Conservation (phyloP, 2,888 invertebrate genomes). For the Rapana venosa region DNA sequence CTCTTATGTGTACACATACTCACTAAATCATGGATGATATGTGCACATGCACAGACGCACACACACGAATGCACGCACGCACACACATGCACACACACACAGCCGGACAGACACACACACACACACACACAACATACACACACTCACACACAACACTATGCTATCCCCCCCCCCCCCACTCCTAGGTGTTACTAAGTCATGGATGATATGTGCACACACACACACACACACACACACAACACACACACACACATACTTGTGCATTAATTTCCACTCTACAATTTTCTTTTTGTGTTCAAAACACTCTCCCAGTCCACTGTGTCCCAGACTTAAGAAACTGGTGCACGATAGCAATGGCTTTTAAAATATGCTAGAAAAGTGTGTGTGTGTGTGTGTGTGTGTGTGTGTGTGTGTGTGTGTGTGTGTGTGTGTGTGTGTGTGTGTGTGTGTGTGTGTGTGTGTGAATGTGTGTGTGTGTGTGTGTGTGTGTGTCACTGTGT, state of each 20-base stretch:
- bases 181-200: too few species aligned
- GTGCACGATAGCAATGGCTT: too few species aligned
- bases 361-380: too few species aligned
- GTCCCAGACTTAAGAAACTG: too few species aligned
- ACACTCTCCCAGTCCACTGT: too few species aligned
- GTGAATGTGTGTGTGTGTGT: background rate
- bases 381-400: background rate
- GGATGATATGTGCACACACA: background rate
- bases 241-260: background rate
- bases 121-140: background rate
- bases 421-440: conserved; percentile 11
- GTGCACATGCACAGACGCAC: background rate
- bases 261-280: background rate
- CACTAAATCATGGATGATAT: too few species aligned
- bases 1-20: too few species aligned
- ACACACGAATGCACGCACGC: background rate
- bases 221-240: conserved; percentile 1
- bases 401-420: background rate
- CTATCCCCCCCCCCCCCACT: too few species aligned
- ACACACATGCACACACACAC: background rate
- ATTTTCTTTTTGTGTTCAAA: too few species aligned
- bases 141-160: too few species aligned
- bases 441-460: conserved; percentile 8
- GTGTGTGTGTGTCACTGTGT: background rate
- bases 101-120: background rate